phyloP scores from a whole-genome alignment of 1,140 invertebrate genomes.

The Drosophila bipectinata region DNA sequence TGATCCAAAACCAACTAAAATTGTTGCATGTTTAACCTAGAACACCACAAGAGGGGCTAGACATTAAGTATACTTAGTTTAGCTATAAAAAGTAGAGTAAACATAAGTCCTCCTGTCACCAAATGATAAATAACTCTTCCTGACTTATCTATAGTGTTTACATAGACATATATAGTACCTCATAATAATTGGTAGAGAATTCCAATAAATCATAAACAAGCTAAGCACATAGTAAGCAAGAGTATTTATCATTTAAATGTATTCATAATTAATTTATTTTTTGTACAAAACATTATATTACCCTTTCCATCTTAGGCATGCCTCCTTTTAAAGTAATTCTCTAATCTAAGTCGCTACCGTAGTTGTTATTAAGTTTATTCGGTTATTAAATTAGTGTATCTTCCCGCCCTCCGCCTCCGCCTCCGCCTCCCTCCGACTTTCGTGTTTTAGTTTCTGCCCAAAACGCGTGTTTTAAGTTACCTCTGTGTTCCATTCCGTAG shows the following conservation, averaged over 20 bases:
- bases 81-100: not conserved
- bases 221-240: not conserved
- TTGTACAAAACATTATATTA: not conserved
- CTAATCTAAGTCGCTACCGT: not conserved
- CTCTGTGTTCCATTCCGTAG: slow-evolving; percentile 22
- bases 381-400: not conserved
- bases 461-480: slow-evolving; percentile 26
- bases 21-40: not conserved
- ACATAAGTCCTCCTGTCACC: not conserved
- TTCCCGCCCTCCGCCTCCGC: not conserved
- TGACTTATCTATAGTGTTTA: not conserved
- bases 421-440: slow-evolving; percentile 1
- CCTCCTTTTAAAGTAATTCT: not conserved
- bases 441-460: not conserved
- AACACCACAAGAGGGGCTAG: not conserved
- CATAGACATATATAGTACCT: too few species aligned
- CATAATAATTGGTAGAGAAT: too few species aligned
- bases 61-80: not conserved
- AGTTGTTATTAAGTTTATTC: not conserved
- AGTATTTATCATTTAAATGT: not conserved
- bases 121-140: not conserved
- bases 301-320: not conserved
- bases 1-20: too few species aligned
- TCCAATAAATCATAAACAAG: slow-evolving; percentile 1
- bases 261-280: not conserved